These are phyloP conservation scores for Andrena cerasifolii DNA, from an alignment of 1,140 invertebrate species.

Conservation along the genomic window DNA sequence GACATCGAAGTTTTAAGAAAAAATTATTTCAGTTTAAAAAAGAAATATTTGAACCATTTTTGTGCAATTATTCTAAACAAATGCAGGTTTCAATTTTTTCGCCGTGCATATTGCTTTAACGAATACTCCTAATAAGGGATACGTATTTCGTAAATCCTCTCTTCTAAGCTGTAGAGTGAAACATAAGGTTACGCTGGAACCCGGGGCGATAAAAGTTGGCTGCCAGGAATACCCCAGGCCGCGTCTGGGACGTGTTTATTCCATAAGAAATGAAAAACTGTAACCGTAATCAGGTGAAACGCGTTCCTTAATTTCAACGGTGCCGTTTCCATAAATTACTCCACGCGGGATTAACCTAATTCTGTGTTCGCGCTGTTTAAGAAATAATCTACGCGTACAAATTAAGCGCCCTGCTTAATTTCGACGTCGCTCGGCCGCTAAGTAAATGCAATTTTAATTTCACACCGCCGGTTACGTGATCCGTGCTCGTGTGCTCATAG, in stretches of 20 bases:
- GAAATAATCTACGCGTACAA: not conserved
- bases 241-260: slow-evolving; percentile 28
- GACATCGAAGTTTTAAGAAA: too few species aligned
- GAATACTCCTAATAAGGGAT: too few species aligned
- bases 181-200: not conserved
- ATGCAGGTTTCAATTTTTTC: too few species aligned
- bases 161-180: not conserved
- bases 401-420: slow-evolving; percentile 24
- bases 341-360: slow-evolving; percentile 41
- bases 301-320: slow-evolving; percentile 35
- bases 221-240: not conserved
- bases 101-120: not conserved
- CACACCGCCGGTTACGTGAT: not conserved
- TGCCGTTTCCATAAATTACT: slow-evolving; percentile 12
- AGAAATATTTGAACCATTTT: too few species aligned
- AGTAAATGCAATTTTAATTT: slow-evolving; percentile 11
- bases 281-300: slow-evolving; percentile 15
- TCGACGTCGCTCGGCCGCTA: not conserved
- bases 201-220: slow-evolving; percentile 4
- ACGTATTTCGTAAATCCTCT: not conserved
- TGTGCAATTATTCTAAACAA: too few species aligned
- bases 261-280: slow-evolving; percentile 30
- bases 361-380: slow-evolving; percentile 19
- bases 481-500: too few species aligned
- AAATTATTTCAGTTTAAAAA: too few species aligned